These are phyloP conservation scores for Clistopyga incitator DNA, from an alignment of 2,888 invertebrate species.

Conservation along the genomic window DNA sequence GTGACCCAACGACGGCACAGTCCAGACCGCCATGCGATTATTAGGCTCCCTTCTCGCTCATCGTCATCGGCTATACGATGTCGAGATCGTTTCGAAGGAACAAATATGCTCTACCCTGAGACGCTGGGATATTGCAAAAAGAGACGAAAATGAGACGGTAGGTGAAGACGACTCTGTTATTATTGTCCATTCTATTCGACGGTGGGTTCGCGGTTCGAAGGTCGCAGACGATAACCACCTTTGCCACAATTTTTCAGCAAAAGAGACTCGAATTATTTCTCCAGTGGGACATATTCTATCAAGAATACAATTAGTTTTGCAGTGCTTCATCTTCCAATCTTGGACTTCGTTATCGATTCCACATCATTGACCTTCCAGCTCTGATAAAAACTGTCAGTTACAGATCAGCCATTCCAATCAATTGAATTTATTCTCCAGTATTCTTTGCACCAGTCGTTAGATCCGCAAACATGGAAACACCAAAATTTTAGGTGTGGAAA, in stretches of 20 bases:
- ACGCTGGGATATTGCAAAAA: neutral
- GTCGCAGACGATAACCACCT: constrained; percentile 17
- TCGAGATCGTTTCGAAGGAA: constrained; percentile 48
- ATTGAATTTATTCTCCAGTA: neutral
- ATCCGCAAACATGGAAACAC: neutral
- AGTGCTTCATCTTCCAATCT: constrained; percentile 1
- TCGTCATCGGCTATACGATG: constrained; percentile 51
- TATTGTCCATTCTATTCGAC: constrained; percentile 57
- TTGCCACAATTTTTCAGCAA: neutral
- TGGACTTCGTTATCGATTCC: neutral
- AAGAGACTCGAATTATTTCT: neutral
- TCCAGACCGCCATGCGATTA: constrained; percentile 59
- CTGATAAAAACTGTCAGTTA: neutral
- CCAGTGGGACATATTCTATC: neutral
- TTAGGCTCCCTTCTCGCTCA: constrained; percentile 60
- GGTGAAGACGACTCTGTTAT: constrained; percentile 51
- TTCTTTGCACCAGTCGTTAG: neutral
- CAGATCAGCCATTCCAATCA: neutral
- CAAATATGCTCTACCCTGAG: constrained; percentile 7
- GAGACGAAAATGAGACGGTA: constrained; percentile 26
- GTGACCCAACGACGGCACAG: constrained; percentile 47
- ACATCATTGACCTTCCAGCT: neutral
- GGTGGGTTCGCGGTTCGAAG: constrained; percentile 29
- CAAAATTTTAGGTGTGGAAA: neutral
- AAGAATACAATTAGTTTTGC: neutral